These are phyloP conservation scores for Falco columbarius DNA, from an alignment of 2,797 vertebrate genomes.

Conservation along the genomic window DNA sequence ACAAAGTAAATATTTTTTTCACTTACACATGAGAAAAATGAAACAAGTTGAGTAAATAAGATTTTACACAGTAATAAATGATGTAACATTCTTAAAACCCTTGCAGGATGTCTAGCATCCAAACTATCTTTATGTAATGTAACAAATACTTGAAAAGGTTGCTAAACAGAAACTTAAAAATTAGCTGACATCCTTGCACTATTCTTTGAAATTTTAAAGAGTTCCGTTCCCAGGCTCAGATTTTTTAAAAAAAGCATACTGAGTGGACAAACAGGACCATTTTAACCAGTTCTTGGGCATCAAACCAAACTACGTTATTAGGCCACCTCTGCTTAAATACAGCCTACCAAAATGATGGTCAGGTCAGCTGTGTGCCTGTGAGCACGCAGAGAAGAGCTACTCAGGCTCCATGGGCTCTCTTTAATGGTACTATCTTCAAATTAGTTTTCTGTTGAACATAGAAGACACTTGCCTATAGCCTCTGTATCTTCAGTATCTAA, in stretches of 20 bases:
- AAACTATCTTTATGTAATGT: background rate
- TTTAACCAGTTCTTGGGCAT: background rate
- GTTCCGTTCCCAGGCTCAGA: background rate
- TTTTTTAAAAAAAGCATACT: background rate
- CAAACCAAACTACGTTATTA: background rate
- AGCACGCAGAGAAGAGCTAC: background rate
- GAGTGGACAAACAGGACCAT: background rate
- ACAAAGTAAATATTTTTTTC: slow-evolving; percentile 59
- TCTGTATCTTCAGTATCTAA: background rate
- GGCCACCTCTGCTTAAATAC: background rate
- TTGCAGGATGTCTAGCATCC: background rate
- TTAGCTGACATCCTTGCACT: background rate
- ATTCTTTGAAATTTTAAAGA: background rate
- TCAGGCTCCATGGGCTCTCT: background rate
- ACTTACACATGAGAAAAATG: slow-evolving; percentile 27
- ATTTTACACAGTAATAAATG: slow-evolving; percentile 46
- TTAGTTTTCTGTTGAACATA: background rate
- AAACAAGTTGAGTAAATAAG: slow-evolving; percentile 54
- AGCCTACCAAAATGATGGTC: background rate
- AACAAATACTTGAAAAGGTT: background rate
- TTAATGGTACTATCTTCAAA: background rate
- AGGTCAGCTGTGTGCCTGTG: background rate
- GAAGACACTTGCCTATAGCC: background rate
- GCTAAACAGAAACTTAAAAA: background rate
- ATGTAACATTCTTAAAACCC: slow-evolving; percentile 22